Evolutionary conservation across 2,888 invertebrate species (phyloP), one percentile per base, ranked within the genome.

Genomic region (Proisotoma minuta): DNA sequence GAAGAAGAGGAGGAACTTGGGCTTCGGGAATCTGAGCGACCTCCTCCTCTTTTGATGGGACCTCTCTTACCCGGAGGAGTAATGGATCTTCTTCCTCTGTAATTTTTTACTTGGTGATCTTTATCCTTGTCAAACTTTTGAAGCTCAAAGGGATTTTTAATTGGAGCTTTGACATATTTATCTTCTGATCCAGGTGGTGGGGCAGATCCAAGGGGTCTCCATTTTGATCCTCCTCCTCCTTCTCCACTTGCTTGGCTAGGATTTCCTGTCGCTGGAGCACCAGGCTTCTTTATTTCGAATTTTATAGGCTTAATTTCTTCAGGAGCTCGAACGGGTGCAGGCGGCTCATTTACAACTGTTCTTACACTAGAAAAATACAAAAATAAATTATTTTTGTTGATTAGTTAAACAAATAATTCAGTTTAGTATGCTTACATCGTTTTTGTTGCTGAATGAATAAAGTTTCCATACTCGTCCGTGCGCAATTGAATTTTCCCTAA

Each of bases 401-500:
- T n/a, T 52, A 15, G 10, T 18, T 27, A 49, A 3, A 48, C 43
- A 22, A 22, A 59, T n/a, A 20, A 39, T 47, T 10, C 22, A 24
- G 23, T 50, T 28, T 28, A 8, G 29, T 54, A 20, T 39, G 20
- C 59, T 57, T 57, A 66, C 66, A 69, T 64, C 24, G 57, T 62
- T 57, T 64, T n/a, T n/a, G n/a, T n/a, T n/a, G n/a, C 62, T 29
- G 62, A 39, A 28, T 65, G 64, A 18, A 65, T 57, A 39, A 60
- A 67, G 49, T 69, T 69, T 57, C 71, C 71, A 53, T 64, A 71
- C 15, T 67, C 67, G 40, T 69, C 71, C n/a, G 69, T 69, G 26
- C 66, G 56, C n/a, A 70, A 51, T 29, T 66, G 63, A 50, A 70
- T 66, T 43, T 68, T 70, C 22, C 65, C 62, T 1, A 27, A 34